Conservation (phyloP, 2,113 vertebrate species). For the Lepus europaeus region DNA sequence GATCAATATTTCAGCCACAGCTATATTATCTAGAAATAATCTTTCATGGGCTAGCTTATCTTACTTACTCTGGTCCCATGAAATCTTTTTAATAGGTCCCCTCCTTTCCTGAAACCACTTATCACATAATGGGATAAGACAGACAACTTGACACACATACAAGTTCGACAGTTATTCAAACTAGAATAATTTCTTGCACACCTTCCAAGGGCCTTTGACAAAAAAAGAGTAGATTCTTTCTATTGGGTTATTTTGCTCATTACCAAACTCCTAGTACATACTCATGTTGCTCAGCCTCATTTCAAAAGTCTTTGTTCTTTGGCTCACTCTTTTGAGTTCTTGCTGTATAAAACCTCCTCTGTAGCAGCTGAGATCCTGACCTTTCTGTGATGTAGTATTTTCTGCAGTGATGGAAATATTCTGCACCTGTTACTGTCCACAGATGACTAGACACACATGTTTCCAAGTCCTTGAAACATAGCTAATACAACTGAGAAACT, state of each 20-base stretch:
- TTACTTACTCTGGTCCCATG: background rate
- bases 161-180: background rate
- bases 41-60: background rate
- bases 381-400: background rate
- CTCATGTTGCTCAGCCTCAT: background rate
- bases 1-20: background rate
- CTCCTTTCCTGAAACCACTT: background rate
- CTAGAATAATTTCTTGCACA: background rate
- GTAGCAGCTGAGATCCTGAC: background rate
- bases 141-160: background rate
- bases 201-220: background rate
- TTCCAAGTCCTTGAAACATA: background rate
- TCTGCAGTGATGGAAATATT: background rate
- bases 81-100: background rate
- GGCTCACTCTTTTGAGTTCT: background rate
- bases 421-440: background rate
- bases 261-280: background rate
- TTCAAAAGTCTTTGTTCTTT: slow-evolving; percentile 4
- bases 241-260: background rate
- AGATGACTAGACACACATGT: background rate
- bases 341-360: background rate
- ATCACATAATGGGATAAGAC: background rate
- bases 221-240: slow-evolving; percentile 21
- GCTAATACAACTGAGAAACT: background rate
- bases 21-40: background rate